Base-by-base conservation (phyloP, 2,888 invertebrate species). In the Labia minor region DNA sequence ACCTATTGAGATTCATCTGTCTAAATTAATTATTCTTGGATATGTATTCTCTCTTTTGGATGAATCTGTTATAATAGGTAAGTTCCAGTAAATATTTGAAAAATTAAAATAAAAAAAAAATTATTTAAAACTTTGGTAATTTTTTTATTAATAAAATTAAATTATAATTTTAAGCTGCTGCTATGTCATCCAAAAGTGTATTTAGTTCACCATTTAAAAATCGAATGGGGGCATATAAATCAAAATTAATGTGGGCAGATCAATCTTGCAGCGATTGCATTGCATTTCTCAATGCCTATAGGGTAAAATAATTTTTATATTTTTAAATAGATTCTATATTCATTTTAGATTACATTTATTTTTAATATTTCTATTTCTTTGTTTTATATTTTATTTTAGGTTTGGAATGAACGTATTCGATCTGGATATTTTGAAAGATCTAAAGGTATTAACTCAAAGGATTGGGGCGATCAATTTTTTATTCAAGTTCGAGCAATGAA, bases 11-110 rank as follows among this genome's bases (percentile, higher is more conserved):
- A 87, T 94, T 21, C 84, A 84, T 67, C 77, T 93, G 2, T 84
- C 90, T 10, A 94, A 95, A 74, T 79, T 97, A 11, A 89, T 97
- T 67, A 81, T 93, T 68, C 79, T 96, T 1, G 96, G 96, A 0
- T 86, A 93, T 74, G 85, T 91, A 65, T 95, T 89, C 74, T 92
- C 91, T 66, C 85, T 91, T 61, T 77, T 96, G 8, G 87, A 90
- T 10, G 95, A 96, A 70, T 81, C 88, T 18, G 83, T 95, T 66
- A 87, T 94, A 66, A 95, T 97, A 78, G 93, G 82, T 81, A 76
- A 73, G 72, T 70, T 26, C 63, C 61, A 19, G 11, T 19, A 19
- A 65, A 26, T 26, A 26, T 26, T 26, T 26, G 4, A 26, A 26
- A 26, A 6, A 8, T 26, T 26, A 26, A 26, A 26, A 26, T 8